Evolutionary conservation across 2,797 vertebrate genomes (phyloP).

Genomic region (Parauchenoglanis punctatus): DNA sequence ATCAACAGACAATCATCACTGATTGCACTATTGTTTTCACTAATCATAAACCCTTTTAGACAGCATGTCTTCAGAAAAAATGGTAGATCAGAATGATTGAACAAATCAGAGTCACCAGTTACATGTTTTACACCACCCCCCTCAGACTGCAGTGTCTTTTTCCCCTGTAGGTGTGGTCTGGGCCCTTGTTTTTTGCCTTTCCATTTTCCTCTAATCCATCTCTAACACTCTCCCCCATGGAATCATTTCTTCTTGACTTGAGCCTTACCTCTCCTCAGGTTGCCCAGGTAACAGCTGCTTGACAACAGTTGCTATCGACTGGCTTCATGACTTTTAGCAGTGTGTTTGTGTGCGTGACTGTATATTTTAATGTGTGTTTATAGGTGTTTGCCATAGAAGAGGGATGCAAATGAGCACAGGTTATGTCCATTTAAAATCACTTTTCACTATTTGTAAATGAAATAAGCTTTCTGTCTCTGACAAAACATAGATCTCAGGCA

Average conservation of each 20-base stretch:
- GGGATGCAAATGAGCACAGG: slow-evolving; percentile 2
- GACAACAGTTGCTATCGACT: slow-evolving; percentile 77
- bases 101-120: background rate
- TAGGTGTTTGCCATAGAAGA: slow-evolving; percentile 39
- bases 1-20: slow-evolving; percentile 39
- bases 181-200: slow-evolving; percentile 33
- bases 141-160: background rate
- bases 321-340: slow-evolving; percentile 64
- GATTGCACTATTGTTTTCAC: background rate
- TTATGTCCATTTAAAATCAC: slow-evolving; percentile 36
- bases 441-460: slow-evolving; percentile 50
- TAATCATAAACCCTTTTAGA: background rate
- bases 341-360: slow-evolving; percentile 38
- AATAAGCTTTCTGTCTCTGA: slow-evolving; percentile 49
- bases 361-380: slow-evolving; percentile 28
- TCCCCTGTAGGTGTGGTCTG: slow-evolving; percentile 15
- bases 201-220: slow-evolving; percentile 42
- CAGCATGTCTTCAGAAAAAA: background rate
- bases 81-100: background rate
- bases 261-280: slow-evolving; percentile 75
- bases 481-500: slow-evolving; percentile 56
- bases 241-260: slow-evolving; percentile 68
- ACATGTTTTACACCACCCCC: background rate
- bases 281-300: slow-evolving; percentile 80
- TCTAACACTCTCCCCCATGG: slow-evolving; percentile 48